Conservation (phyloP, 2,113 vertebrate species). For the Tiliqua scincoides region DNA sequence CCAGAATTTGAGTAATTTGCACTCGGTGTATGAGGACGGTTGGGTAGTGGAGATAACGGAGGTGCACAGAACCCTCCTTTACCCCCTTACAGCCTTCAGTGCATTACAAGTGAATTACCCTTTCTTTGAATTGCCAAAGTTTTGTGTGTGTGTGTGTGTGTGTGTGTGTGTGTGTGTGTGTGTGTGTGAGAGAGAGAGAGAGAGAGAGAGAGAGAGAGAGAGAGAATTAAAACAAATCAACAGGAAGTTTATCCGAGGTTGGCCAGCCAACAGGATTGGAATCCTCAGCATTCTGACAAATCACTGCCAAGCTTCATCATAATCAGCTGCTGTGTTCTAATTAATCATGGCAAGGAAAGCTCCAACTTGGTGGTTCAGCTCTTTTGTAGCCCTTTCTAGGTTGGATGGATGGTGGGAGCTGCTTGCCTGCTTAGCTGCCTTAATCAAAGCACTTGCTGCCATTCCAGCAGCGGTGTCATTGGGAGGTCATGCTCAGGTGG, state of each 20-base stretch:
- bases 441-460: neutral
- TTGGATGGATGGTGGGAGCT: accelerated
- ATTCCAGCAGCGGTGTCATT: neutral
- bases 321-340: neutral
- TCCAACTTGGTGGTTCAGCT: neutral
- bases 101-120: neutral
- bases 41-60: too few relatives aligned
- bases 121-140: neutral
- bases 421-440: neutral
- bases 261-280: neutral
- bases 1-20: too few relatives aligned
- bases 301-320: neutral
- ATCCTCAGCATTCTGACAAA: neutral
- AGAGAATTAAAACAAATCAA: neutral
- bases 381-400: neutral
- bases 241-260: neutral
- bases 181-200: too few relatives aligned
- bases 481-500: neutral
- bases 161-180: too few relatives aligned
- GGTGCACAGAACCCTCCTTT: too few relatives aligned
- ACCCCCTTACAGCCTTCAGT: neutral
- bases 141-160: too few relatives aligned
- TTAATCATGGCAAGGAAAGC: neutral
- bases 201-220: too few relatives aligned
- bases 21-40: too few relatives aligned